These are phyloP conservation scores for Pollenia griseotomentosa DNA, from an alignment of 2,888 invertebrate genomes.

Conservation along the genomic window DNA sequence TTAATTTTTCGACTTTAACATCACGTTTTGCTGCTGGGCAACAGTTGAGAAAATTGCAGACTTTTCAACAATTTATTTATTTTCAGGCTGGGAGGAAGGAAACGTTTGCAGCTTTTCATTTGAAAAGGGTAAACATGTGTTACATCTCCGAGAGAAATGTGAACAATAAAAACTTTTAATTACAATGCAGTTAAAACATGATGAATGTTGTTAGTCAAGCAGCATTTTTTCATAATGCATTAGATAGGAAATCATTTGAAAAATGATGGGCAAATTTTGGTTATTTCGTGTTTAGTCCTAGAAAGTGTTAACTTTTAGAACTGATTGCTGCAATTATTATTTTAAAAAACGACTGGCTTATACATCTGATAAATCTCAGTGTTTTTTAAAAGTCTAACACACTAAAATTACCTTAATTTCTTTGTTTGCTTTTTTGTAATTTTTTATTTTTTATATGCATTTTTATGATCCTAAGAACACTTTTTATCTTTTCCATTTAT, in stretches of 20 bases:
- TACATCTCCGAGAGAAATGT: slow-evolving; percentile 30
- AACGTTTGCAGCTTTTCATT: neutral
- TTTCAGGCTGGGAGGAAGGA: slow-evolving; percentile 1
- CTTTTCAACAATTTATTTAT: slow-evolving; percentile 42
- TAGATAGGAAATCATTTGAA: too few species aligned
- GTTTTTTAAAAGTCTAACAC: too few species aligned
- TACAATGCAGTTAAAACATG: slow-evolving; percentile 78
- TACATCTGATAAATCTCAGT: too few species aligned
- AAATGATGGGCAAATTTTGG: too few species aligned
- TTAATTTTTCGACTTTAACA: slow-evolving; percentile 43
- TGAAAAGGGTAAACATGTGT: slow-evolving; percentile 51
- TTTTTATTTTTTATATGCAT: too few species aligned
- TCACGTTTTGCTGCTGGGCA: slow-evolving; percentile 43
- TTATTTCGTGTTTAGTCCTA: too few species aligned
- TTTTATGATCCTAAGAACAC: neutral
- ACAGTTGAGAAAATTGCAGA: slow-evolving; percentile 24
- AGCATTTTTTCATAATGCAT: too few species aligned
- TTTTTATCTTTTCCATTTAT: slow-evolving; percentile 13
- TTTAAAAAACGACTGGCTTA: neutral
- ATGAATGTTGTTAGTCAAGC: neutral
- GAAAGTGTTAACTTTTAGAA: too few species aligned
- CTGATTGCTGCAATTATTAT: too few species aligned
- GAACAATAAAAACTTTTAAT: slow-evolving; percentile 76
- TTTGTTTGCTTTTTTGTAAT: too few species aligned
- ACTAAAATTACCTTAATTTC: too few species aligned